Evolutionary conservation across 1,140 invertebrate genomes (phyloP).

Genomic region (Geopemphigus sp.): DNA sequence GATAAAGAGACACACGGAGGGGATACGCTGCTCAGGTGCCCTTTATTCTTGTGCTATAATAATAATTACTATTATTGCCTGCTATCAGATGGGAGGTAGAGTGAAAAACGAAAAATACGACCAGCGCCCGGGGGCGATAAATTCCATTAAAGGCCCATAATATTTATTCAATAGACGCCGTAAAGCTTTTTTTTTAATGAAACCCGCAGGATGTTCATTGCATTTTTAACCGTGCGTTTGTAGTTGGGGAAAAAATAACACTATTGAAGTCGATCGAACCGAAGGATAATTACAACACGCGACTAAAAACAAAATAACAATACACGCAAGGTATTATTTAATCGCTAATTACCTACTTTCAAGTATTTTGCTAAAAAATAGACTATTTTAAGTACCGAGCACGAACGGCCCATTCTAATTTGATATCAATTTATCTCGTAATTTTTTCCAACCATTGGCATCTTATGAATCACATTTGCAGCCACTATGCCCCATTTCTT

Average conservation of each 20-base stretch:
- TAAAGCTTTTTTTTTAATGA: not conserved
- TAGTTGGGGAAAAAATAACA: not conserved
- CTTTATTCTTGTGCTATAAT: constrained; percentile 45
- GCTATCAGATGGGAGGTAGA: not conserved
- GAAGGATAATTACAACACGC: not conserved
- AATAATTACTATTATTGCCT: constrained; percentile 33
- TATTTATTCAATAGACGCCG: constrained; percentile 29
- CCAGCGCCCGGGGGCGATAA: constrained; percentile 11
- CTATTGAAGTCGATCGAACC: not conserved
- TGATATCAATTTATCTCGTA: too few relatives aligned
- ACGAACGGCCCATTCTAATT: too few relatives aligned
- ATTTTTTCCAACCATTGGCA: too few relatives aligned
- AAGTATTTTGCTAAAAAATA: too few relatives aligned
- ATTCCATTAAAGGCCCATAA: constrained; percentile 36
- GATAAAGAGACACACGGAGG: not conserved
- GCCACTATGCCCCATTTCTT: too few relatives aligned
- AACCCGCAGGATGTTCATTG: constrained; percentile 9
- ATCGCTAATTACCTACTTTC: too few relatives aligned
- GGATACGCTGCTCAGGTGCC: constrained; percentile 21
- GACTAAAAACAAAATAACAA: not conserved
- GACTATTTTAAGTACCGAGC: too few relatives aligned
- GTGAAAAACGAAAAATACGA: constrained; percentile 37
- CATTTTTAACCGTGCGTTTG: not conserved
- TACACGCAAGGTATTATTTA: too few relatives aligned
- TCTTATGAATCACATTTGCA: too few relatives aligned